Base-by-base conservation (phyloP, 2,888 invertebrate species). In the Scaptomyza parva region DNA sequence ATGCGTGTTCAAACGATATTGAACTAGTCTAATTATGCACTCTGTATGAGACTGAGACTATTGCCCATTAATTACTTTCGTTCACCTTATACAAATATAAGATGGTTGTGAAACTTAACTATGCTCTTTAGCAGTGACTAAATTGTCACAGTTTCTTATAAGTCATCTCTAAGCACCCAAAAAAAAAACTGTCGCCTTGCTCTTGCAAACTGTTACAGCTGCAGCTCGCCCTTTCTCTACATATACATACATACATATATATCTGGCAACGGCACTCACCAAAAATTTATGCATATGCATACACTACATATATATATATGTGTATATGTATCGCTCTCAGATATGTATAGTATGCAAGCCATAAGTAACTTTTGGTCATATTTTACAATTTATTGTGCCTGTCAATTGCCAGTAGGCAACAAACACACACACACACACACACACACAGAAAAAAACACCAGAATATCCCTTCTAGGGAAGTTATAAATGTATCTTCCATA, bases 331-430 rank as follows among this genome's bases (percentile, higher is more conserved):
- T 51, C 14, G 37, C 18, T 26, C 51, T 14, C 14, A 14, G 14
- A 14, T 35, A 60, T 60, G 20, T 53, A 63, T 61, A 44, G 55
- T 60, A 18, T 53, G 69, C 66, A 20, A 12, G 61, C 47, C 58
- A 79, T 70, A 77, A 80, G 67, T 63, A 50, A 68, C 65, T 81
- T 78, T 78, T 72, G 73, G 64, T 68, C 81, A 88, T 84, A 86
- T 84, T 76, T 88, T 57, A 84, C 70, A 84, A 84, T 88, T 88
- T 84, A 86, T 84, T 84, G 70, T 71, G 78, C 68, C 76, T 84
- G 83, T 88, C 83, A 88, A 88, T 88, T 84, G 86, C 84, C 73
- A 63, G 70, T 63, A 63, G 71, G 61, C 65, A 66, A 53, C 20
- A 50, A n/a, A n/a, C n/a, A 66, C 17, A 52, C 54, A 14, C 18